Evolutionary conservation across 2,113 vertebrate genomes (phyloP).

Genomic region (Pitta sordida): DNA sequence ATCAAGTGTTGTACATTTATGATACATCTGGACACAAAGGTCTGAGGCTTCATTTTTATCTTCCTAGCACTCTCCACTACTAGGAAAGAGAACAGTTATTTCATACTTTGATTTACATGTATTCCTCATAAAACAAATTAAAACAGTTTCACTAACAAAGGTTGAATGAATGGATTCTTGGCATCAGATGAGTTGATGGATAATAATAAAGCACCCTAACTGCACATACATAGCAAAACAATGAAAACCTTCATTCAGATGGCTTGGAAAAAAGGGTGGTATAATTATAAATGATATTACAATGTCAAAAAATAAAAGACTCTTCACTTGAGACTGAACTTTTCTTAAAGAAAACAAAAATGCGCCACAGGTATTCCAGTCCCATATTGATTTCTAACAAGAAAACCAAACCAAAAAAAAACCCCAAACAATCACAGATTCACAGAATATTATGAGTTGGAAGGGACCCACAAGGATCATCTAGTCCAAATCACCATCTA

Average conservation of each 20-base stretch:
- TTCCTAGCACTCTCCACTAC: neutral
- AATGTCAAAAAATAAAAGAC: neutral
- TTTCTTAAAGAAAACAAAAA: neutral
- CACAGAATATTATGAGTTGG: no score
- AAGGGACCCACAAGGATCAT: no score
- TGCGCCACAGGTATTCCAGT: neutral
- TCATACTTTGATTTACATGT: neutral
- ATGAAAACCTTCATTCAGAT: neutral
- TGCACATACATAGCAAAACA: neutral
- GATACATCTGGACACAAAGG: neutral
- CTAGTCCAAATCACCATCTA: no score
- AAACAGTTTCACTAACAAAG: neutral
- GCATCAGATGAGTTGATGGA: neutral
- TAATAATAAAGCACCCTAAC: neutral
- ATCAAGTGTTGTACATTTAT: neutral
- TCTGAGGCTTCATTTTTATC: neutral
- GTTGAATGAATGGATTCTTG: neutral
- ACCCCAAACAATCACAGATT: neutral
- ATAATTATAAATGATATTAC: neutral
- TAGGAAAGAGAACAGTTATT: neutral
- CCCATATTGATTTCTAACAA: neutral
- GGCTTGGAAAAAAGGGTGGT: neutral
- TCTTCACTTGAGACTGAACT: neutral
- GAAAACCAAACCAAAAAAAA: neutral
- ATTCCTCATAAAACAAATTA: neutral